Conservation (phyloP, 2,797 vertebrate species). For the Cryptoblepharus egeriae region DNA sequence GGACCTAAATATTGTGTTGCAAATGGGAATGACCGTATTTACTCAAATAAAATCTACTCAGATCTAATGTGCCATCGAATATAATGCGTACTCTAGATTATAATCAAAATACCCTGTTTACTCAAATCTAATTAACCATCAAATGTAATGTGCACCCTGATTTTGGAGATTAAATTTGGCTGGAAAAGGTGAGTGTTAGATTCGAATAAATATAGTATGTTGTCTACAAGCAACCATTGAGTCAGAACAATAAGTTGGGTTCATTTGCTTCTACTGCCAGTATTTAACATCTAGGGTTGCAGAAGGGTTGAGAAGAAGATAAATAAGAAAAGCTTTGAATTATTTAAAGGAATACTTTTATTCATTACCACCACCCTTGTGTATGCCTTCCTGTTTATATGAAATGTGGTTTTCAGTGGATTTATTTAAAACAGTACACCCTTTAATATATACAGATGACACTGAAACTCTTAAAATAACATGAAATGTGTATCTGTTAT, state of each 20-base stretch:
- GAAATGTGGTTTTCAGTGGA: conserved; percentile 60
- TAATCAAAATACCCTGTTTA: no score
- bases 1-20: conserved; percentile 26
- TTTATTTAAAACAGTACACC: conserved; percentile 73
- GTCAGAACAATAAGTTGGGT: conserved; percentile 42
- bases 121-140: no score
- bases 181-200: no score
- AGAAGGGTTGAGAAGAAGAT: conserved; percentile 36
- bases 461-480: conserved; percentile 53
- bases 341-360: conserved; percentile 53
- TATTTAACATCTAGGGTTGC: conserved; percentile 17
- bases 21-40: no score
- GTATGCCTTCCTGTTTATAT: conserved; percentile 82
- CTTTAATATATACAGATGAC: conserved; percentile 70
- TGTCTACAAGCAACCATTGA: background rate
- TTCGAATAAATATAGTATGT: conserved; percentile 39
- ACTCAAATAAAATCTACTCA: no score
- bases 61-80: no score
- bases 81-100: no score
- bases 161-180: no score
- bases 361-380: conserved; percentile 39
- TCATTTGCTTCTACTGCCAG: conserved; percentile 34
- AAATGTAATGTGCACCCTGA: no score
- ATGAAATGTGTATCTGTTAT: conserved; percentile 40
- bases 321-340: conserved; percentile 43